Percentiles rank a stretch among this genome's conserved stretches.
Conservation (phyloP, 2,797 vertebrate species). For the Florisuga fusca region DNA sequence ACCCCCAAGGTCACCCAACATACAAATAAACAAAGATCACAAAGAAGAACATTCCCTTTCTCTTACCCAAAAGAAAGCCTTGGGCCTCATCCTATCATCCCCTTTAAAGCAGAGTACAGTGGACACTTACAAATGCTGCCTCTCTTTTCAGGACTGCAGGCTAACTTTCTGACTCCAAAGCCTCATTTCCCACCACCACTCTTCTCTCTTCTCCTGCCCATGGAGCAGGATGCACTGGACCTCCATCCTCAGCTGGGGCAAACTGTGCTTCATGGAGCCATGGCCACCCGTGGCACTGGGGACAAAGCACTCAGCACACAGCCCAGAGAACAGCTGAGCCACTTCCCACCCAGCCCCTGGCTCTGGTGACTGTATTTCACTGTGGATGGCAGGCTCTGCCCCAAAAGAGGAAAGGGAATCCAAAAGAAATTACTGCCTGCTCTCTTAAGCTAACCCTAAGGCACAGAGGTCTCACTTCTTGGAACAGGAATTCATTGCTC, state of each 20-base stretch:
- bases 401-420: neutral
- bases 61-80: neutral
- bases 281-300: neutral
- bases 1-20: neutral
- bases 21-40: neutral
- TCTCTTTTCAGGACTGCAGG: neutral
- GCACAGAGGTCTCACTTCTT: neutral
- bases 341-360: neutral
- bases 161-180: neutral
- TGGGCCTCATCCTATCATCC: neutral
- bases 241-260: neutral
- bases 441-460: constrained; percentile 23
- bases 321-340: constrained; percentile 10
- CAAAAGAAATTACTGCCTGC: constrained; percentile 41
- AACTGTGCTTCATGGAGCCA: neutral
- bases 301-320: neutral
- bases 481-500: neutral
- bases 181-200: neutral
- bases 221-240: neutral
- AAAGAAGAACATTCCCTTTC: neutral
- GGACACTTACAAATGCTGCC: neutral
- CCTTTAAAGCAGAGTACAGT: neutral
- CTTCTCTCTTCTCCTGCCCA: neutral
- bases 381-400: neutral
- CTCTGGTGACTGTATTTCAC: neutral